Evolutionary conservation across 2,888 invertebrate genomes (phyloP).

Genomic region (Stratiomys singularior): DNA sequence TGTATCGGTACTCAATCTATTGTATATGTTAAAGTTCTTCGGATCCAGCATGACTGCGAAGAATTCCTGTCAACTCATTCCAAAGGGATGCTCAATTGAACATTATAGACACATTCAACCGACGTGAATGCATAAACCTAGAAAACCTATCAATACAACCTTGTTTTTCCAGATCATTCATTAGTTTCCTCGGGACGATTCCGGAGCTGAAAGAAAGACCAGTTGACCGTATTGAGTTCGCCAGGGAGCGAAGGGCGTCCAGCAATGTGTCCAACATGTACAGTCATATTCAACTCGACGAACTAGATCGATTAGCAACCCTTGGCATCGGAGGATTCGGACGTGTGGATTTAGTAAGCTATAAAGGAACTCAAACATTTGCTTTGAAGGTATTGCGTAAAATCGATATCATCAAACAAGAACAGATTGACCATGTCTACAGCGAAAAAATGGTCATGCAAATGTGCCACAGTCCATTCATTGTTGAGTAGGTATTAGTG

Average conservation of each 20-base stretch:
- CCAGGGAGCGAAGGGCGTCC: slow-evolving; percentile 55
- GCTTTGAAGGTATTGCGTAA: slow-evolving; percentile 92
- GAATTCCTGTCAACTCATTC: no score
- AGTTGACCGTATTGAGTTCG: slow-evolving; percentile 53
- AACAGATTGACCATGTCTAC: slow-evolving; percentile 89
- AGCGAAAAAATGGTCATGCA: slow-evolving; percentile 88
- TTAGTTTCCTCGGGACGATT: slow-evolving; percentile 80
- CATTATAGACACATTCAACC: no score
- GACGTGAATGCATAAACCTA: not conserved
- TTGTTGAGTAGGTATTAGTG: slow-evolving; percentile 73
- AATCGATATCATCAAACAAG: slow-evolving; percentile 86
- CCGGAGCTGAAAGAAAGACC: slow-evolving; percentile 66
- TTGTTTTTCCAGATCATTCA: slow-evolving; percentile 72
- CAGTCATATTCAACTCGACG: slow-evolving; percentile 76
- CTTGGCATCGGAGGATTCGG: slow-evolving; percentile 95
- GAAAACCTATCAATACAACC: no score
- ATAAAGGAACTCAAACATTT: slow-evolving; percentile 71
- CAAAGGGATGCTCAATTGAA: no score
- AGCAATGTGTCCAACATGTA: slow-evolving; percentile 68
- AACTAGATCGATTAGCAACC: slow-evolving; percentile 84
- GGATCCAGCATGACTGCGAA: no score
- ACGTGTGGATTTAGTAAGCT: slow-evolving; percentile 81
- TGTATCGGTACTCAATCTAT: no score
- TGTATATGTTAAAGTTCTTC: no score
- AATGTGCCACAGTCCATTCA: slow-evolving; percentile 80